A percentile compares a stretch with the other conserved stretches of the same genome.
Evolutionary conservation across 1,140 invertebrate genomes (phyloP).

Genomic region (Euwallacea fornicatus): DNA sequence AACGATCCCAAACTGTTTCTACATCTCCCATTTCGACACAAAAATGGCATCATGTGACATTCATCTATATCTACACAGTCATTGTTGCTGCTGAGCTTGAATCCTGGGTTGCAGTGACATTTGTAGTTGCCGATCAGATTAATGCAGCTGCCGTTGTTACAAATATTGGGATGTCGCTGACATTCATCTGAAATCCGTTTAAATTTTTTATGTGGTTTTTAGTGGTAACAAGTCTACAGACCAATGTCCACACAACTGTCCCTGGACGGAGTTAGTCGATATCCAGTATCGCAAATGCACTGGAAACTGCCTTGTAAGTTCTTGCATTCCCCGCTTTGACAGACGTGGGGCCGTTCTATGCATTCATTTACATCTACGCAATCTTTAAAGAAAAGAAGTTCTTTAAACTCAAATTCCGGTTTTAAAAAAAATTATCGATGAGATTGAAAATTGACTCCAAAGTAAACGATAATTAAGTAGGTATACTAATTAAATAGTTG

Average conservation of each 20-base stretch:
- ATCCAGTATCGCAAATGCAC: conserved; percentile 64
- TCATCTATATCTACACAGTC: conserved; percentile 85
- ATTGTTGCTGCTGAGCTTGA: conserved; percentile 80
- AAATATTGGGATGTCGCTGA: conserved; percentile 68
- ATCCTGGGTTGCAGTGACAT: conserved; percentile 79
- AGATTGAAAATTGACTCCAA: too few species aligned
- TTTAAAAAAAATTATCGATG: conserved; percentile 1
- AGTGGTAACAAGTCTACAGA: neutral
- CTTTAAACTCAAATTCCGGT: neutral
- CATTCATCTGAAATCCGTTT: conserved; percentile 65
- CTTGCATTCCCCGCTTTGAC: conserved; percentile 69
- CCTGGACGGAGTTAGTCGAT: conserved; percentile 59
- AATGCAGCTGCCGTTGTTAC: conserved; percentile 82
- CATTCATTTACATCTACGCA: conserved; percentile 78
- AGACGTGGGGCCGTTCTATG: conserved; percentile 66
- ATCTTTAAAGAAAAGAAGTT: conserved; percentile 46
- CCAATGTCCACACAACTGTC: conserved; percentile 70
- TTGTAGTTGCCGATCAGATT: conserved; percentile 76
- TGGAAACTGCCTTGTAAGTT: conserved; percentile 75
- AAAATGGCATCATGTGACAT: conserved; percentile 69
- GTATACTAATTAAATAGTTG: too few species aligned
- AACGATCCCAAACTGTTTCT: conserved; percentile 81
- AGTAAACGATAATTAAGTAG: too few species aligned
- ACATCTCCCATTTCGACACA: conserved; percentile 81
- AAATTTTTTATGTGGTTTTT: too few species aligned